A percentile compares a stretch with the other conserved stretches of the same genome.
Evolutionary conservation across 1,140 invertebrate species (phyloP).

Genomic region (Drosophila pseudoananassae): DNA sequence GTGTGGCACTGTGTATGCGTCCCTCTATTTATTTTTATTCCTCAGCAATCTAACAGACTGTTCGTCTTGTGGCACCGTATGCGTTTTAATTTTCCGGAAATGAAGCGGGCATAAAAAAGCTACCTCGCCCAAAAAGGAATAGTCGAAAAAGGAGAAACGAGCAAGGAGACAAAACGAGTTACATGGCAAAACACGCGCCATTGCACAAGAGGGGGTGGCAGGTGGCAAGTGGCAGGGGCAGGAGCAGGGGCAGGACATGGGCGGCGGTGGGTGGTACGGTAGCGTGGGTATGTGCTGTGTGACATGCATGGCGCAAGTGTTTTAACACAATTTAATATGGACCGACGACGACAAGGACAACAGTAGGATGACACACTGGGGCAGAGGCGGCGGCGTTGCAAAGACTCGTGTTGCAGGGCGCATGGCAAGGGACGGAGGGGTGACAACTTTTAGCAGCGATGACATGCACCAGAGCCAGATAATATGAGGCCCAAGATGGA

Average conservation of each 20-base stretch:
- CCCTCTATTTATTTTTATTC: not conserved
- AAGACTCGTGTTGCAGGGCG: not conserved
- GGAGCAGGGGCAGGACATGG: not conserved
- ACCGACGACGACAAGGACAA: slow-evolving; percentile 60
- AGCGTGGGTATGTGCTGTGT: slow-evolving; percentile 21
- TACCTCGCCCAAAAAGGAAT: slow-evolving; percentile 19
- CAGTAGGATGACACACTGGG: slow-evolving; percentile 39
- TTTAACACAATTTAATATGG: slow-evolving; percentile 80
- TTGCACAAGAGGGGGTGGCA: slow-evolving; percentile 41
- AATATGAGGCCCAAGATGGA: slow-evolving; percentile 55
- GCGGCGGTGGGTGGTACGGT: no score
- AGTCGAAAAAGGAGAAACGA: slow-evolving; percentile 2
- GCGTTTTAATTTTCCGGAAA: slow-evolving; percentile 72
- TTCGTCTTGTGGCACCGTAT: slow-evolving; percentile 31
- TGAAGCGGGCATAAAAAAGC: slow-evolving; percentile 53
- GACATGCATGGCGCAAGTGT: slow-evolving; percentile 75
- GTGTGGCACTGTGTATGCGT: no score
- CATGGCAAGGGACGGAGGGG: not conserved
- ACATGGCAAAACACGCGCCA: slow-evolving; percentile 64
- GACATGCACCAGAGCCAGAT: slow-evolving; percentile 65
- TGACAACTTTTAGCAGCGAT: slow-evolving; percentile 67
- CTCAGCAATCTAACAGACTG: slow-evolving; percentile 5
- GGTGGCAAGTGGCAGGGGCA: not conserved
- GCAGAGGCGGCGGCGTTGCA: not conserved
- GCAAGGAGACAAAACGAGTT: slow-evolving; percentile 50